These are phyloP conservation scores for Stomorhina lunata DNA, from an alignment of 2,888 invertebrate genomes.

Conservation along the genomic window DNA sequence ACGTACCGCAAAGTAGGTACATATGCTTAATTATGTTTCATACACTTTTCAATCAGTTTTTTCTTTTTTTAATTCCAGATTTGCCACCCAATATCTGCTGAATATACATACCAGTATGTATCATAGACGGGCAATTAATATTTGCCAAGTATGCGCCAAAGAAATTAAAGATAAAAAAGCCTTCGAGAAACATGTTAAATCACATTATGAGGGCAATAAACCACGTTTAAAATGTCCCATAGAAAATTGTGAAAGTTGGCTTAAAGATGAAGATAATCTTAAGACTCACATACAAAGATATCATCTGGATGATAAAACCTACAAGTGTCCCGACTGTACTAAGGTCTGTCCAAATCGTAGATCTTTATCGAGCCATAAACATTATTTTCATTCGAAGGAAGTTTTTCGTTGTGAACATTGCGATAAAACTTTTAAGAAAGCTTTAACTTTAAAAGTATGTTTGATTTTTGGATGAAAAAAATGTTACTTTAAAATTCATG, in stretches of 20 bases:
- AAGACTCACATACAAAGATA: conserved; percentile 77
- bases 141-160: conserved; percentile 78
- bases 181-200: conserved; percentile 76
- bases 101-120: conserved; percentile 73
- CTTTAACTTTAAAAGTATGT: conserved; percentile 75
- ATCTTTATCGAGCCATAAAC: conserved; percentile 77
- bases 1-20: conserved; percentile 44
- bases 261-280: conserved; percentile 76
- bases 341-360: conserved; percentile 76
- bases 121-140: conserved; percentile 76
- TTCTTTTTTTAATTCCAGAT: no score
- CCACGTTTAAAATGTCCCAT: conserved; percentile 78
- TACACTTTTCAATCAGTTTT: no score
- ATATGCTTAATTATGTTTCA: neutral
- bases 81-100: conserved; percentile 74
- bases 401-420: conserved; percentile 75
- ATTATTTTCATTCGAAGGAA: conserved; percentile 76
- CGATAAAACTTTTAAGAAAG: conserved; percentile 78
- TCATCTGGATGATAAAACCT: conserved; percentile 69
- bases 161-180: conserved; percentile 77
- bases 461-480: neutral
- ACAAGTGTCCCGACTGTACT: conserved; percentile 74
- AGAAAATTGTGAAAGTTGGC: conserved; percentile 77
- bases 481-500: neutral
- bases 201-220: conserved; percentile 74